These are phyloP conservation scores for Embiotoca jacksoni DNA, from an alignment of 2,113 vertebrate species.

Conservation along the genomic window DNA sequence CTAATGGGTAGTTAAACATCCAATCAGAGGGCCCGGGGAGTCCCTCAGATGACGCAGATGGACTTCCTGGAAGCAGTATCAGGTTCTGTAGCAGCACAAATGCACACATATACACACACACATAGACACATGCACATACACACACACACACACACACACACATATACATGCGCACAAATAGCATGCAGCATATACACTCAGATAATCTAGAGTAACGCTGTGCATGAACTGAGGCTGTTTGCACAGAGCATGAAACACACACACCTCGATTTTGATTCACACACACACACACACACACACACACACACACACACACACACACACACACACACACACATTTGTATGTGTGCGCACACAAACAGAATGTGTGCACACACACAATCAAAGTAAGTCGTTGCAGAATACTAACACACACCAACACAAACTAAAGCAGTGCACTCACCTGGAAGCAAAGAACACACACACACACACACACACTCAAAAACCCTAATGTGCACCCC, in stretches of 20 bases:
- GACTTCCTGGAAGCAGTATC: conserved; percentile 62
- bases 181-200: not conserved
- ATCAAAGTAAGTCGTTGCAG: not conserved
- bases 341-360: not conserved
- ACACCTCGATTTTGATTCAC: not conserved
- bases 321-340: not conserved
- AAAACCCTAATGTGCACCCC: conserved; percentile 29
- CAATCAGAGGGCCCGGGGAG: conserved; percentile 49
- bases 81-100: conserved; percentile 11
- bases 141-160: conserved; percentile 8
- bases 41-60: conserved; percentile 51
- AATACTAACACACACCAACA: not conserved
- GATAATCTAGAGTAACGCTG: conserved; percentile 3
- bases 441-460: not conserved
- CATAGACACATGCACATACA: conserved; percentile 15
- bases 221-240: conserved; percentile 3
- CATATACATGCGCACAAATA: not conserved
- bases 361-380: not conserved
- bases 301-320: not conserved
- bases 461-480: conserved; percentile 23
- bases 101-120: conserved; percentile 5
- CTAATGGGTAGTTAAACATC: conserved; percentile 54
- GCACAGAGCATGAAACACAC: not conserved
- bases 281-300: not conserved
- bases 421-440: not conserved